Base-by-base conservation (phyloP, 2,797 vertebrate genomes). In the Nannoperca obscura region DNA sequence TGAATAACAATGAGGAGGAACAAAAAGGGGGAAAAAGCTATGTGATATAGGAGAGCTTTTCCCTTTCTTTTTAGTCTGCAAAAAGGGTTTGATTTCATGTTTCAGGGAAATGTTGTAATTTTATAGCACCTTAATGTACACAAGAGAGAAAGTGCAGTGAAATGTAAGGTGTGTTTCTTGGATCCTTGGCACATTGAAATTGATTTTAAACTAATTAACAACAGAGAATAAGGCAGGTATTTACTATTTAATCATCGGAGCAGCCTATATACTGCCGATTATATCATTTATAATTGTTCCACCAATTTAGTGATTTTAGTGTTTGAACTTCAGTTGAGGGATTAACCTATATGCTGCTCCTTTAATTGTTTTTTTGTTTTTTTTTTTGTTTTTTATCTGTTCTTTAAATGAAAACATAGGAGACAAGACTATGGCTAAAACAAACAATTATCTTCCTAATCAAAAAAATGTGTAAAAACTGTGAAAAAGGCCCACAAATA, bases 1-100 rank as follows among this genome's bases (percentile, higher is more conserved):
- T 74, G 90, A 90, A 92, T 90, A 86, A 76, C 67, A 88, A 90
- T n/a, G 68, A 88, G 61, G 57, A 71, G 68, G 27, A 73, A 89
- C 44, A 81, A 60, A 58, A 12, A 27, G 24, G 24, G 24, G 52
- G 57, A 55, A 76, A 69, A 63, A 67, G 14, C 22, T 11, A 24
- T 36, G 20, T 53, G 50, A 71, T 13, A 36, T 3, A 50, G 20
- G 64, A 38, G 32, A 57, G 6, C 0, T 38, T 55, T 38, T 42
- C 3, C 32, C 32, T 44, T 53, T 71, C 1, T 36, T 54, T 30
- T 59, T 8, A 38, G 44, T 24, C 38, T 61, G 65, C 2, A 63
- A 71, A 36, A 40, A n/a, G n/a, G 34, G 24, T 69, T 38, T 22
- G 3, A 40, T n/a, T 59, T 70, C 10, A n/a, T 36, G 47, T 80